These are phyloP conservation scores for Pediacus dermestoides DNA, from an alignment of 2,888 invertebrate genomes.

Conservation along the genomic window DNA sequence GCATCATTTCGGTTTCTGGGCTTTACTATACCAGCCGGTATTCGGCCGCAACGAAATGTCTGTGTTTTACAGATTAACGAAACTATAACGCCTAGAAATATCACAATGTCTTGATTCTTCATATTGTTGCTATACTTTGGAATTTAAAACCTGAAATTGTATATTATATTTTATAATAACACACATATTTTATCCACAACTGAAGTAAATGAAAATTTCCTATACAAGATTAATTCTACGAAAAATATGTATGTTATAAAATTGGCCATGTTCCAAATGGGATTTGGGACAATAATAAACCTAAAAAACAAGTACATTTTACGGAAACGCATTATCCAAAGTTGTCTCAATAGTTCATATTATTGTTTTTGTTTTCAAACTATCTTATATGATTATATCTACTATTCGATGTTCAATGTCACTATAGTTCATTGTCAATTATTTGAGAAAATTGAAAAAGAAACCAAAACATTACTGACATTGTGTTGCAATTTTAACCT, in stretches of 20 bases:
- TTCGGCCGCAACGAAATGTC: conserved; percentile 39
- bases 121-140: conserved; percentile 8
- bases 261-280: not conserved
- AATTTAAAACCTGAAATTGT: too few relatives aligned
- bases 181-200: too few relatives aligned
- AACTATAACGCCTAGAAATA: conserved; percentile 11
- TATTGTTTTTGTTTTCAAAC: not conserved
- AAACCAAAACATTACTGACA: not conserved
- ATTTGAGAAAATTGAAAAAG: conserved; percentile 2
- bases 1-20: conserved; percentile 57
- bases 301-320: too few relatives aligned
- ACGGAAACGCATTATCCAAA: too few relatives aligned
- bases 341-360: too few relatives aligned
- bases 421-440: conserved; percentile 1
- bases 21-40: conserved; percentile 48
- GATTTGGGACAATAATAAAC: conserved; percentile 1
- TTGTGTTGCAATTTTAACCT: conserved; percentile 9
- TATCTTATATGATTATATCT: not conserved
- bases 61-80: conserved; percentile 9
- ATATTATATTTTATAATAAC: too few relatives aligned
- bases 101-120: conserved; percentile 6
- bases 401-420: conserved; percentile 7
- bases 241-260: too few relatives aligned
- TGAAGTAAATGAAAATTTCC: too few relatives aligned
- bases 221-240: too few relatives aligned